phyloP scores from a whole-genome alignment of 2,113 vertebrate genomes.

The Sinocyclocheilus anophthalmus region DNA sequence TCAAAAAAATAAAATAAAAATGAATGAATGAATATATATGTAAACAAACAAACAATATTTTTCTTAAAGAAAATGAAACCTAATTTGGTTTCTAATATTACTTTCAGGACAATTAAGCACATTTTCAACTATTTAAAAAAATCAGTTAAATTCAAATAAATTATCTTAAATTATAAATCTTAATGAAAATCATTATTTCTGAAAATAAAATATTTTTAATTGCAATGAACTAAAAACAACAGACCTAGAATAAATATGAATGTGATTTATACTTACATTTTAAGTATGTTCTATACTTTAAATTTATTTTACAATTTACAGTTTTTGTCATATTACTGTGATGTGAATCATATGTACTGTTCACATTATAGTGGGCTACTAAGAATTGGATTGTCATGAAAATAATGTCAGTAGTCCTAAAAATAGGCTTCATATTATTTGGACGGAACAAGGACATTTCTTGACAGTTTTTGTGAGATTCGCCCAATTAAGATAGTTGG shows the following conservation, averaged over 20 bases:
- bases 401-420: not conserved
- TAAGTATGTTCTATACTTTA: too few relatives aligned
- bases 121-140: not conserved
- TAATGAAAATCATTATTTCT: not conserved
- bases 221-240: not conserved
- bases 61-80: not conserved
- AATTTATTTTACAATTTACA: not conserved
- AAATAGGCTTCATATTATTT: slow-evolving; percentile 1
- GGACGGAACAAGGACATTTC: not conserved
- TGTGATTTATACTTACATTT: not conserved
- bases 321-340: not conserved
- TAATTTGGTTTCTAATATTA: not conserved
- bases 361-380: not conserved
- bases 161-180: too few relatives aligned
- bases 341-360: not conserved
- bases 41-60: too few relatives aligned
- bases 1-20: not conserved
- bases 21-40: too few relatives aligned
- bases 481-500: not conserved
- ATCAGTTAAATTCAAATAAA: too few relatives aligned
- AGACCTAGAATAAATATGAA: not conserved
- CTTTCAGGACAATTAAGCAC: not conserved
- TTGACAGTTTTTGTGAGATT: not conserved
- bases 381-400: not conserved
- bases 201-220: not conserved